Evolutionary conservation across 2,888 invertebrate species (phyloP), one percentile per base, ranked within the genome.

Genomic region (Cheilosia scutellata): DNA sequence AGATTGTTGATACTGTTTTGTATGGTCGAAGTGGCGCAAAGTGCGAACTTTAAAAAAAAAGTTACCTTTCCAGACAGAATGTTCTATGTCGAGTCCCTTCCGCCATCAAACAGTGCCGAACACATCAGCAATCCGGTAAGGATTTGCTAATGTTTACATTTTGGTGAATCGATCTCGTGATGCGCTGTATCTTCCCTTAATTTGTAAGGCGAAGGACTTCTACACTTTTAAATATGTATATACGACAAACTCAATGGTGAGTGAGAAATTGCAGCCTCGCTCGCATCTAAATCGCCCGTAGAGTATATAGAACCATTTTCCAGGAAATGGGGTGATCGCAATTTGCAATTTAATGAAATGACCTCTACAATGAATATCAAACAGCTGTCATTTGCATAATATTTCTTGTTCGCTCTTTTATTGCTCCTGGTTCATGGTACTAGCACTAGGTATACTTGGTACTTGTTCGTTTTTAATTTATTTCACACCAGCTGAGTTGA

Each of bases 261-360:
- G 60, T 47, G 60, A 20, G 2, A 11, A 11, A 53, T 47, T 74
- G 60, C 42, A 72, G 4, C 25, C 16, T 51, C 58, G 31, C 40
- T 37, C 74, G 7, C 42, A 60, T 42, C 11, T 13, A 16, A 40
- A 25, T 27, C 29, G 1, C n/a, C 49, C 11, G 3, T 16, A 2
- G 13, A 55, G 44, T 20, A 25, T n/a, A 13, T 37, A 9, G 29
- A 44, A 29, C 44, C 13, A 40, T 27, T 25, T 25, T n/a, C n/a
- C 37, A 44, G 37, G 29, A 29, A 75, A 80, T 62, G 47, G 71
- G 66, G 75, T 75, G 84, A 62, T 65, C 70, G 83, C 63, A 82
- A 87, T 88, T 88, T 87, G 84, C 88, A 88, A 87, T 87, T 84
- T 88, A 87, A 88, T 88, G 80, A 80, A 88, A 87, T 87, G 88